Base-by-base conservation (phyloP, 92 coral and sea anemone genomes). In the Heliopora coerulea region DNA sequence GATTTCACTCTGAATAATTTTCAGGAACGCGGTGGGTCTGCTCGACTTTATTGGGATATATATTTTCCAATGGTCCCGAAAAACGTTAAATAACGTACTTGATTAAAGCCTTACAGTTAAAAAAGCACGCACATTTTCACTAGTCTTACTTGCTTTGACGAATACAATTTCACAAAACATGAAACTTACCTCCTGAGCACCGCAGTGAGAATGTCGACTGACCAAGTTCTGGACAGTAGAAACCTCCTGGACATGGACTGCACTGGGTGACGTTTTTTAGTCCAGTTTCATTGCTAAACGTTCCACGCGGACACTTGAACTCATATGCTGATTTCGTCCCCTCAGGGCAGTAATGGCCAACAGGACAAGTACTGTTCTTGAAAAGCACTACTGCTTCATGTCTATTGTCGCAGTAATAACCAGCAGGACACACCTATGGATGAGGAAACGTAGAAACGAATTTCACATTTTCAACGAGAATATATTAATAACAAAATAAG, bases 341-440 rank as follows among this genome's bases (percentile, higher is more conserved):
- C 54, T 84, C 65, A 13, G 91, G 98, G 31, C 98, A 93, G 69
- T 85, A 93, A 70, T 85, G 65, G 15, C 98, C 98, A 27, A 90
- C 81, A 60, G 98, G 98, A 39, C 98, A 93, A 17, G 98, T 85
- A 62, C 97, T 92, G 88, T 92, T 92, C 37, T 83, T 80, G 80
- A 87, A 93, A 31, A 93, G 72, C 35, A 93, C 91, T 12, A 88
- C 96, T 28, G 98, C 96, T 15, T 87, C 88, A 61, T 49, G 56
- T 21, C 95, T 89, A 64, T 93, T 93, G 76, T 93, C 98, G 73
- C 98, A 93, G 81, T 65, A 89, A 65, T 83, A 93, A 21, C 91
- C 95, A 30, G 89, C 87, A 12, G 96, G 98, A 37, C 98, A 93
- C 20, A 77, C 77, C 98, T 93, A 35, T n/a, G 24, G 37, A 67